Percentiles rank a stretch among this genome's conserved stretches.
phyloP scores from a whole-genome alignment of 2,888 invertebrate genomes.

The Cremastobaeus sp. region DNA sequence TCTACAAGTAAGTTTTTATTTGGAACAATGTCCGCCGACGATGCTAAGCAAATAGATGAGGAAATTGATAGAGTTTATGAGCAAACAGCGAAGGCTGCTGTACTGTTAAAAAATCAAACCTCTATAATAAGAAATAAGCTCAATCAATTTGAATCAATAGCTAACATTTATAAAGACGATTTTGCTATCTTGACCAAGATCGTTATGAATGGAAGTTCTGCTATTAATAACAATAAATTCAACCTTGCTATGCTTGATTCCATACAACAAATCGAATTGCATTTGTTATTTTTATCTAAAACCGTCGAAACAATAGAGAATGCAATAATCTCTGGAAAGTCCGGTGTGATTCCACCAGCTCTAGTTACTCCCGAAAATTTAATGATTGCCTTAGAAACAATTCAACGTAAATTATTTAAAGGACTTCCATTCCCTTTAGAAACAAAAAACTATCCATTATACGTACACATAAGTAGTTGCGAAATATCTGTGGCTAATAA shows the following conservation, averaged over 20 bases:
- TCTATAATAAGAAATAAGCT: slow-evolving; percentile 9
- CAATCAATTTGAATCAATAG: slow-evolving; percentile 3
- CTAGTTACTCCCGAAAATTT: slow-evolving; percentile 9
- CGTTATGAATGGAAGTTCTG: slow-evolving; percentile 8
- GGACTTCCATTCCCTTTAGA: slow-evolving; percentile 13
- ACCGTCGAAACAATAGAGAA: background rate
- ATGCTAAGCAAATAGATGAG: slow-evolving; percentile 17
- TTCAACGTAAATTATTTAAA: background rate
- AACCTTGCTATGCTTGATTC: background rate
- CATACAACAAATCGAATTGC: background rate
- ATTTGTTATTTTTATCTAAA: background rate
- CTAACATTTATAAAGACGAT: background rate
- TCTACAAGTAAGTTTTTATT: slow-evolving; percentile 11
- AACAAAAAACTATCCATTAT: slow-evolving; percentile 4
- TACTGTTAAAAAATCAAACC: slow-evolving; percentile 17
- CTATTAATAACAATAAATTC: background rate
- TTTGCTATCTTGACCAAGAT: background rate
- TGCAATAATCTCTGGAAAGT: slow-evolving; percentile 3
- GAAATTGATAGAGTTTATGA: slow-evolving; percentile 26
- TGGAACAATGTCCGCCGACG: slow-evolving; percentile 30
- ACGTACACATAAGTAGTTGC: background rate
- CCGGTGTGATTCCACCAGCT: background rate
- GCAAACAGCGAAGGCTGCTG: background rate
- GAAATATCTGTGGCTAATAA: slow-evolving; percentile 2
- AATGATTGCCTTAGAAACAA: background rate